Base-by-base conservation (phyloP, 2,113 vertebrate genomes). In the Sinocyclocheilus anophthalmus region DNA sequence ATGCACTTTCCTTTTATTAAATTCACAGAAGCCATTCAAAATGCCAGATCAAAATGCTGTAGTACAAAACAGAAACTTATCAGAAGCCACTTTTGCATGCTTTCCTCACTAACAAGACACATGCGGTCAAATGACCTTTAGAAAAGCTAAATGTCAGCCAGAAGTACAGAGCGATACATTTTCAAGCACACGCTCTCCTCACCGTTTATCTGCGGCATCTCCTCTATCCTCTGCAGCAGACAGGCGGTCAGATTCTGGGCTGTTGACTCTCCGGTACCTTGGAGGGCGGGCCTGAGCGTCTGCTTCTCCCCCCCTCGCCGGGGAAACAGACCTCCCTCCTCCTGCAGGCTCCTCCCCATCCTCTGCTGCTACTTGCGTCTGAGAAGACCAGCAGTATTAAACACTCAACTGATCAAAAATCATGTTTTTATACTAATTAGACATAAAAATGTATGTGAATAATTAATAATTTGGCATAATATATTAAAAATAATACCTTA, bases 241-340 rank as follows among this genome's bases (percentile, higher is more conserved):
- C 20, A 97, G 93, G 13, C 97, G 95, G 53, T 99, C 98, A 0
- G 98, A 99, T 86, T 99, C 98, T 0, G 97, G 98, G 92, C 98
- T 99, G 94, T 98, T 99, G 88, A 97, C 95, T 20, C 97, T 95
- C 5, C 96, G 95, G 89, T 97, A 97, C 22, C 96, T 93, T 22
- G 97, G 92, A 59, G 97, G 97, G 79, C 96, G 96, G 1, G 93
- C 95, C 86, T 96, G 97, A 70, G 94, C 94, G 0, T 99, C 97
- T 0, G 96, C 96, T 69, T 93, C 96, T 16, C 93, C 97, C 12
- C 93, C 96, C 90, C 96, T 94, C 78, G 95, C 93, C 0, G 96
- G 96, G 3, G 97, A 97, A 61, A 93, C 94, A 42, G 96, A 96
- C 92, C 96, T 95, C 3, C 90, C 92, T 63, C 94, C 93, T 12